Evolutionary conservation across 2,797 vertebrate genomes (phyloP).

Genomic region (Sebastes cheni): DNA sequence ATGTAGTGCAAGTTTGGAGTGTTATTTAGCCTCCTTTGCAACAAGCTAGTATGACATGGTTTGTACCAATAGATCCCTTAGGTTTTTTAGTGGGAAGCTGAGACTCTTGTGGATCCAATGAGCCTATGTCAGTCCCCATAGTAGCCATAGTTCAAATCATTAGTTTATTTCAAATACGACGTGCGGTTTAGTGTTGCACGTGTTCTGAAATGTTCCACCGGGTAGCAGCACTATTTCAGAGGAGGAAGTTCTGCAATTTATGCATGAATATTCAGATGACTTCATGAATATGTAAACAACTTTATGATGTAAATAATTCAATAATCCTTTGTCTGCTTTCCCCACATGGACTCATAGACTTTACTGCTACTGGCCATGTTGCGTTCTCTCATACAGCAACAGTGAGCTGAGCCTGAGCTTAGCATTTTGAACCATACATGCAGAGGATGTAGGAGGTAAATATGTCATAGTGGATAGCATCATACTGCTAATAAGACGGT

Average conservation of each 20-base stretch:
- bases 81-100: too few species aligned
- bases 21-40: too few species aligned
- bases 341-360: not conserved
- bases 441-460: not conserved
- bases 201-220: not conserved
- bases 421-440: not conserved
- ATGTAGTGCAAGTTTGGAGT: too few species aligned
- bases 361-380: not conserved
- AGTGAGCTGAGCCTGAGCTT: not conserved
- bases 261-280: slow-evolving; percentile 42
- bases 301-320: slow-evolving; percentile 61
- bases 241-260: slow-evolving; percentile 12
- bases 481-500: not conserved
- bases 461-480: not conserved
- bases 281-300: slow-evolving; percentile 58
- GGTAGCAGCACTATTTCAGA: slow-evolving; percentile 3
- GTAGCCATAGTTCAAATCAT: not conserved
- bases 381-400: not conserved
- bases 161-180: not conserved
- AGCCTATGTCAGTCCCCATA: too few species aligned
- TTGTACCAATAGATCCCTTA: too few species aligned
- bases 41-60: too few species aligned
- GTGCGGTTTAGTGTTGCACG: not conserved
- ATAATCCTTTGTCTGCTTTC: slow-evolving; percentile 30
- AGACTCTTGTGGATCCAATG: too few species aligned